A percentile compares a stretch with the other conserved stretches of the same genome.
These are phyloP conservation scores for Procambarus virginalis DNA, from an alignment of 1,140 invertebrate species.

Conservation along the genomic window DNA sequence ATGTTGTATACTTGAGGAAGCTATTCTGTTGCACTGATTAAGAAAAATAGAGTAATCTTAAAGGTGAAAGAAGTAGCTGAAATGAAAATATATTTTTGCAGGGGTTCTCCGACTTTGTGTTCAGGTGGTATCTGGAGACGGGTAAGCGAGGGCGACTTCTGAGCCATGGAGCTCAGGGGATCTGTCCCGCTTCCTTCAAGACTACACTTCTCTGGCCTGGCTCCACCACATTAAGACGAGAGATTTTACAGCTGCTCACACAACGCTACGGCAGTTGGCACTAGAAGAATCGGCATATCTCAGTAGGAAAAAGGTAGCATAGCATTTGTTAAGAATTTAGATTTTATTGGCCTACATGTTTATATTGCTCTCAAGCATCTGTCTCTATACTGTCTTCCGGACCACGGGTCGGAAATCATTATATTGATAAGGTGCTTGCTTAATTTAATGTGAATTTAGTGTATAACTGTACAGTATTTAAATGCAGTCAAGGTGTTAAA, in stretches of 20 bases:
- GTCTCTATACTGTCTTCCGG: too few species aligned
- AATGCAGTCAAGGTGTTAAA: too few species aligned
- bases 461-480: too few species aligned
- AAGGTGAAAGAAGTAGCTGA: too few species aligned
- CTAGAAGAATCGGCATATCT: constrained; percentile 81
- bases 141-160: constrained; percentile 81
- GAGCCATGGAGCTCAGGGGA: constrained; percentile 72
- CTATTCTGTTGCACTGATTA: too few species aligned
- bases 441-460: too few species aligned
- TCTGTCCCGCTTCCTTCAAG: constrained; percentile 79
- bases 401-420: too few species aligned
- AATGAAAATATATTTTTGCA: constrained; percentile 71
- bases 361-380: too few species aligned
- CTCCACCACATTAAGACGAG: constrained; percentile 82
- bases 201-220: constrained; percentile 86
- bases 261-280: constrained; percentile 81
- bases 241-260: constrained; percentile 80
- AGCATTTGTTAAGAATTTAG: not conserved
- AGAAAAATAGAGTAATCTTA: too few species aligned
- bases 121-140: constrained; percentile 83
- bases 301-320: constrained; percentile 81
- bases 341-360: too few species aligned
- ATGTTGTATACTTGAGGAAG: too few species aligned
- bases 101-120: constrained; percentile 83
- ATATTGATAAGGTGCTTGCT: too few species aligned